phyloP scores from a whole-genome alignment of 1,140 invertebrate species.

The Cotesia typhae region DNA sequence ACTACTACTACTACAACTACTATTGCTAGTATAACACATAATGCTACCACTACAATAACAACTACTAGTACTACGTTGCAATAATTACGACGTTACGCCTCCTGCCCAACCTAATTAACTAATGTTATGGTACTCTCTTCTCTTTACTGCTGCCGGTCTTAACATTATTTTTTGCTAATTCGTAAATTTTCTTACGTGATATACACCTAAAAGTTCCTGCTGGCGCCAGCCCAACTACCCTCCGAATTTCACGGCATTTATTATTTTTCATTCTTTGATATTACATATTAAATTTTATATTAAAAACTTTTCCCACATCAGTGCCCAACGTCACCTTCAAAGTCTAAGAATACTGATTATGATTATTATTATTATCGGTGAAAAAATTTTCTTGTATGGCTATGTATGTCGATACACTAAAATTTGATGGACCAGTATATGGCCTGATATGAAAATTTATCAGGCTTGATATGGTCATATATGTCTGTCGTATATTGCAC shows the following conservation, averaged over 20 bases:
- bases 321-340: too few relatives aligned
- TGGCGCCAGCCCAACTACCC: conserved; percentile 1
- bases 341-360: too few relatives aligned
- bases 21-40: neutral
- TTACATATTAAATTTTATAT: conserved; percentile 1
- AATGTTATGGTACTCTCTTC: conserved; percentile 48
- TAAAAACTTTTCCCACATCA: too few relatives aligned
- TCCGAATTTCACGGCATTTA: neutral
- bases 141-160: conserved; percentile 15
- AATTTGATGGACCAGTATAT: too few relatives aligned
- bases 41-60: neutral
- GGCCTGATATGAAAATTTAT: too few relatives aligned
- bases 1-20: neutral
- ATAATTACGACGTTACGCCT: conserved; percentile 63
- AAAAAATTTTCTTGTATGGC: too few relatives aligned
- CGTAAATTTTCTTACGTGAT: conserved; percentile 17
- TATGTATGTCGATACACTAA: too few relatives aligned
- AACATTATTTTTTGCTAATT: conserved; percentile 15
- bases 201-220: conserved; percentile 12
- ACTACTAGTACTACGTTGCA: conserved; percentile 50
- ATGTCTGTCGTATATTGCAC: too few relatives aligned
- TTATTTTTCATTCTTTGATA: conserved; percentile 20
- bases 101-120: conserved; percentile 61
- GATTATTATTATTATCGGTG: too few relatives aligned
- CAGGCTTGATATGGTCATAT: too few relatives aligned